A percentile compares a stretch with the other conserved stretches of the same genome.
phyloP scores from a whole-genome alignment of 2,113 vertebrate genomes.

The Origma solitaria region DNA sequence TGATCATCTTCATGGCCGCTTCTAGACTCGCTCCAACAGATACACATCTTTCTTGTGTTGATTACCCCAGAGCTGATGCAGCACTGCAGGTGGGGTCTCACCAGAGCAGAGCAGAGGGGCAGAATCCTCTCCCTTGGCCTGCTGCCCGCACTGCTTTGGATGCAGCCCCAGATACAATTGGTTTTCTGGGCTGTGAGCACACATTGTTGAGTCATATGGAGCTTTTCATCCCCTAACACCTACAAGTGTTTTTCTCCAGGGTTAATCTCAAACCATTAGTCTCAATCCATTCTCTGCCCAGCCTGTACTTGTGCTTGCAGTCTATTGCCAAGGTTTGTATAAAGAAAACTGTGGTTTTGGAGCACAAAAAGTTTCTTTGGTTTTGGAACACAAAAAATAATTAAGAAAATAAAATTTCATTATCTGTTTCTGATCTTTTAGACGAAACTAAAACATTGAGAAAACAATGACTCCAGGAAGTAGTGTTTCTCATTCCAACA shows the following conservation, averaged over 20 bases:
- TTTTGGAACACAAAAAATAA: not conserved
- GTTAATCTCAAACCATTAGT: not conserved
- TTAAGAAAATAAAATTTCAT: not conserved
- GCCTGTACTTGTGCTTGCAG: not conserved
- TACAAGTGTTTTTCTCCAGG: not conserved
- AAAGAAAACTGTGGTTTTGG: not conserved
- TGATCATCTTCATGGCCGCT: not conserved
- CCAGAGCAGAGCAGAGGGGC: not conserved
- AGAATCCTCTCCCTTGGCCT: not conserved
- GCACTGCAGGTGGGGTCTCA: not conserved
- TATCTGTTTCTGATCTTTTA: not conserved
- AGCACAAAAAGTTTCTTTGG: not conserved
- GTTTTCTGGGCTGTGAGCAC: not conserved
- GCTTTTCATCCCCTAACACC: not conserved
- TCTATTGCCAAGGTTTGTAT: not conserved
- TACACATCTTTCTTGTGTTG: accelerated
- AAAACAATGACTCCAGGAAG: not conserved
- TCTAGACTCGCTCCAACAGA: accelerated
- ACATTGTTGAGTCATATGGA: not conserved
- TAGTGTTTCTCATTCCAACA: not conserved
- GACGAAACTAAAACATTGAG: not conserved
- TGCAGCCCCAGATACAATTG: not conserved
- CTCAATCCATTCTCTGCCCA: not conserved
- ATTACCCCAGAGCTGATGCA: not conserved
- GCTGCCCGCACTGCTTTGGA: not conserved